phyloP scores from a whole-genome alignment of 2,113 vertebrate genomes.

The Cyanoliseus patagonus region DNA sequence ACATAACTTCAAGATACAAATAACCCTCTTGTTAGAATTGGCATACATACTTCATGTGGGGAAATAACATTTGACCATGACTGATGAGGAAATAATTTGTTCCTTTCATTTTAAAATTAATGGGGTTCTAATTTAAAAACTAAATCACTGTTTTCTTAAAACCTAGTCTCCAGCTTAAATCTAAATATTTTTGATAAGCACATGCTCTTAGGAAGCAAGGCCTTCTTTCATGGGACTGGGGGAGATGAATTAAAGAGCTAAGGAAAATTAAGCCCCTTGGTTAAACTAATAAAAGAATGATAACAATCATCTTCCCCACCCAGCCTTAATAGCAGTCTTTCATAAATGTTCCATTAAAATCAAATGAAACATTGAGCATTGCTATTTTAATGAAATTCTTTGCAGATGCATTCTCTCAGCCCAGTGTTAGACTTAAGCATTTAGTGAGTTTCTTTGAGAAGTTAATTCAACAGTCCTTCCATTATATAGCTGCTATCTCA shows the following conservation, averaged over 20 bases:
- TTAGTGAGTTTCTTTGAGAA: constrained; percentile 14
- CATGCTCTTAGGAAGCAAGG: neutral
- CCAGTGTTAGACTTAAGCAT: neutral
- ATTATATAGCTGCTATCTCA: neutral
- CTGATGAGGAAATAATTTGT: neutral
- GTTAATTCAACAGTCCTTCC: neutral
- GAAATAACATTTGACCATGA: neutral
- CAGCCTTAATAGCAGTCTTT: neutral
- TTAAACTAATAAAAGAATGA: neutral
- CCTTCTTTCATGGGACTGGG: neutral
- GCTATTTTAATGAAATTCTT: constrained; percentile 2
- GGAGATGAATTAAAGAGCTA: neutral
- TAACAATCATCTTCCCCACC: neutral
- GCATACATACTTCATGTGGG: neutral
- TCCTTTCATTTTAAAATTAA: neutral
- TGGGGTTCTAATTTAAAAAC: neutral
- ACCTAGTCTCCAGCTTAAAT: neutral
- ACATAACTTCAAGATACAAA: constrained; percentile 20
- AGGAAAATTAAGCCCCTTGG: neutral
- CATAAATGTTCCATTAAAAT: constrained; percentile 20
- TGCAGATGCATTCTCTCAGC: neutral
- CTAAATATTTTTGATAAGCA: neutral
- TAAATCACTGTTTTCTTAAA: neutral
- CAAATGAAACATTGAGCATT: neutral
- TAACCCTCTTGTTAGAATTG: neutral